Evolutionary conservation across 30 jellyfish, hydroid and myxozoan species (phyloP), one percentile per base, ranked within the genome.

Genomic region (Hydractinia echinata): DNA sequence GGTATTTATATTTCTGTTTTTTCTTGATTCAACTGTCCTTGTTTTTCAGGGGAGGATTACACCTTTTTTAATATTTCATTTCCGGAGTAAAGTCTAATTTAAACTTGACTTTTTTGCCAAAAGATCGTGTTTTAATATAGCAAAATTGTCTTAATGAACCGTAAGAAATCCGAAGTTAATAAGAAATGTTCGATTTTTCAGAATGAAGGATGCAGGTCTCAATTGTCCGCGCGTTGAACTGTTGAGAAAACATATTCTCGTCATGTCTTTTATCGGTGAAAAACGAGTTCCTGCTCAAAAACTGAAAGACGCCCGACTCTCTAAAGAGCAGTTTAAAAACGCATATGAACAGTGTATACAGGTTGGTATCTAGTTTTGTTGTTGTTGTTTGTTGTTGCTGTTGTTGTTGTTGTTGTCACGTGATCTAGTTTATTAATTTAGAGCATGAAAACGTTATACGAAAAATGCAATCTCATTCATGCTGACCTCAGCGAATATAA

Each of bases 401-500:
- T 20, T 10, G 50, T 13, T n/a, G 0, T 44, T n/a, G 10, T 51
- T n/a, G 39, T 6, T 51, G 7, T 64, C 16, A 64, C 7, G 7
- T 64, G 19, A 44, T 64, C 9, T 13, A n/a, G 3, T n/a, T 6
- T 64, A n/a, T 51, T 78, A 4, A 48, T 67, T 21, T 78, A 91
- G 98, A 84, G 80, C 88, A 92, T 92, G 96, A 90, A 83, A 67
- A 85, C 74, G 51, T 76, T 92, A 95, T 92, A 30, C 85, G 82
- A 87, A 54, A 94, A 92, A 76, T 92, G 98, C 87, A 83, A 86
- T 52, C 87, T 92, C 66, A 81, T 92, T 61, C 98, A 92, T 67
- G 96, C 98, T 74, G 98, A 92, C 71, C 82, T 92, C 81, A 92
- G 98, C 70, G 98, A 92, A 84, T 92, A 92, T 89, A 92, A 92